phyloP scores from a whole-genome alignment of 92 coral and sea anemone genomes.

The Anthopleura xanthogrammica region DNA sequence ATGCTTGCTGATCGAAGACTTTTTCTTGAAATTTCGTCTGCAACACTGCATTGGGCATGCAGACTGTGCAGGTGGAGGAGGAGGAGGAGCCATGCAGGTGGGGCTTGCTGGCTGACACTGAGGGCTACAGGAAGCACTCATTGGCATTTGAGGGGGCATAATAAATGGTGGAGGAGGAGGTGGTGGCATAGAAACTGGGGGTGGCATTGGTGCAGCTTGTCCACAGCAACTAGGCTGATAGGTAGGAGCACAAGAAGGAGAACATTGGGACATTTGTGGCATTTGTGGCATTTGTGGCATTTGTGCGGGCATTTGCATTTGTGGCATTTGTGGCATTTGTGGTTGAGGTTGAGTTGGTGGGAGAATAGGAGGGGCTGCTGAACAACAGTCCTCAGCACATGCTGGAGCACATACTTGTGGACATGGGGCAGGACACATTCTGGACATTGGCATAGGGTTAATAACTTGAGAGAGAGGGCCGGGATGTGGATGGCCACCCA shows the following conservation, averaged over 20 bases:
- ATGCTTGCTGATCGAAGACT: conserved; percentile 48
- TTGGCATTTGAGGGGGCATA: conserved; percentile 52
- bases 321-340: conserved; percentile 2
- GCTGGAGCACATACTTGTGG: conserved; percentile 82
- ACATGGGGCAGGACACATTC: conserved; percentile 67
- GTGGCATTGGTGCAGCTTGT: conserved; percentile 38
- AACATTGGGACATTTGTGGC: conserved; percentile 43
- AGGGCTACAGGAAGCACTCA: conserved; percentile 27
- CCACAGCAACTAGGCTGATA: conserved; percentile 66
- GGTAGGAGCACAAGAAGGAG: conserved; percentile 73
- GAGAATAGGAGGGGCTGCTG: conserved; percentile 27
- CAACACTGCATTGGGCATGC: conserved; percentile 84
- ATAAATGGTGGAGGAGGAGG: conserved; percentile 51
- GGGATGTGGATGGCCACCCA: conserved; percentile 86
- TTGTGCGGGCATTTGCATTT: not conserved
- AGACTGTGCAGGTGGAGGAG: conserved; percentile 34
- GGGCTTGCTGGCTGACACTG: conserved; percentile 52
- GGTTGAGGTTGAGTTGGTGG: conserved; percentile 45
- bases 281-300: not conserved
- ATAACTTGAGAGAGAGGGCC: conserved; percentile 72
- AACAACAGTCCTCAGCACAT: conserved; percentile 66
- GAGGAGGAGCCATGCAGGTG: conserved; percentile 30
- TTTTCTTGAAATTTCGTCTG: conserved; percentile 55
- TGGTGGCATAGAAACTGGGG: conserved; percentile 28
- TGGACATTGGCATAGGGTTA: conserved; percentile 71